A percentile compares a stretch with the other conserved stretches of the same genome.
Evolutionary conservation across 2,888 invertebrate genomes (phyloP).

Genomic region (Sialis lutaria): DNA sequence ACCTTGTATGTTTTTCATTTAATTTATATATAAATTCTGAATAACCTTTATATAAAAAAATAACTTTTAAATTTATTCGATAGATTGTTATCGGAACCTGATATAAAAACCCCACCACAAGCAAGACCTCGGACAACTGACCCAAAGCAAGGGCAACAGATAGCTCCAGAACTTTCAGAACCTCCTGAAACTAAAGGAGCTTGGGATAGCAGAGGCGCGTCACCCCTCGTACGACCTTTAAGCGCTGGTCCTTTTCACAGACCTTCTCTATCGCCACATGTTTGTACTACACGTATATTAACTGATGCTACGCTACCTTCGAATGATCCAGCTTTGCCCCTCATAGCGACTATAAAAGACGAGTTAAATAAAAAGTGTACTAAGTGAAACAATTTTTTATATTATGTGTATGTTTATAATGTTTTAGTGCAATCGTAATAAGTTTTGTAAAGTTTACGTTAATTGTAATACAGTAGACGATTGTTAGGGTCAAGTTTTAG

Average conservation of each 20-base stretch:
- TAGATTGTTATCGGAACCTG: too few species aligned
- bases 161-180: constrained; percentile 19
- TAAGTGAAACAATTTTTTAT: too few species aligned
- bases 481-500: too few species aligned
- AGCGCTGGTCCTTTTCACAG: constrained; percentile 47
- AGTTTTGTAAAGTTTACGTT: too few species aligned
- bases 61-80: too few species aligned
- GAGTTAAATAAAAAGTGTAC: constrained; percentile 28
- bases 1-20: too few species aligned
- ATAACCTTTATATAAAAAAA: too few species aligned
- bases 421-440: too few species aligned
- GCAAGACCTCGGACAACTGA: constrained; percentile 23
- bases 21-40: too few species aligned
- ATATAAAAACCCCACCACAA: constrained; percentile 14
- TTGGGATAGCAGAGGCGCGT: constrained; percentile 32
- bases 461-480: too few species aligned
- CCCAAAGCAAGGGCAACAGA: constrained; percentile 15
- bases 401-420: too few species aligned
- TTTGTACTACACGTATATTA: constrained; percentile 33
- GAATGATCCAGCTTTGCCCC: constrained; percentile 60
- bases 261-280: constrained; percentile 27
- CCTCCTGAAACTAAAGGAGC: constrained; percentile 25
- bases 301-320: constrained; percentile 37
- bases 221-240: constrained; percentile 35
- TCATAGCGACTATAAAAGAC: constrained; percentile 70